Conservation (phyloP, 1,140 invertebrate genomes). For the Brachionus plicatilis region DNA sequence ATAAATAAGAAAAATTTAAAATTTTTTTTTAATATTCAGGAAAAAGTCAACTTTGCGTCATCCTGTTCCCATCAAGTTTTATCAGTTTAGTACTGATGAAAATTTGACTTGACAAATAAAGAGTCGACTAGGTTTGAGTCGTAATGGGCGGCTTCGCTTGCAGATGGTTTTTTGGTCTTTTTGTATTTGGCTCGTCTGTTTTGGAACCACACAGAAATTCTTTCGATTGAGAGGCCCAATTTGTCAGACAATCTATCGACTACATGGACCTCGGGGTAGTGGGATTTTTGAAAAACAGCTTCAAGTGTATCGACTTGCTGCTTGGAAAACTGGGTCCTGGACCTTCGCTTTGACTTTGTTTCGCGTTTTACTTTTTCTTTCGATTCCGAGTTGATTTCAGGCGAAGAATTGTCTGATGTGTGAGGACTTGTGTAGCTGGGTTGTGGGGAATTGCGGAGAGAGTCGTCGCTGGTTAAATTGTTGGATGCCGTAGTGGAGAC, state of each 20-base stretch:
- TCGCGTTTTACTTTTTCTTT: background rate
- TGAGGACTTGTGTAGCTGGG: background rate
- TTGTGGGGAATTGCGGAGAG: background rate
- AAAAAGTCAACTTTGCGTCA: background rate
- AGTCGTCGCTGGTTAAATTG: background rate
- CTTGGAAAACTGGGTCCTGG: constrained; percentile 26
- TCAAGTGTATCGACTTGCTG: constrained; percentile 20
- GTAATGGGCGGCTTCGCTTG: background rate
- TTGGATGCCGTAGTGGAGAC: background rate
- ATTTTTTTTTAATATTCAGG: background rate
- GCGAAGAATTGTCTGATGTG: background rate
- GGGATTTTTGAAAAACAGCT: constrained; percentile 27
- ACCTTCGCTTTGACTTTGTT: background rate
- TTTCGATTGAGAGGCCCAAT: background rate
- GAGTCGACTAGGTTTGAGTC: background rate
- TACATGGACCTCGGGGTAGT: constrained; percentile 39
- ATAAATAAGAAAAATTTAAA: background rate
- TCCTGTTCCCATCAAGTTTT: background rate
- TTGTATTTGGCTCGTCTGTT: constrained; percentile 37
- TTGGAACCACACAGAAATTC: constrained; percentile 37
- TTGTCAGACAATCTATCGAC: constrained; percentile 30
- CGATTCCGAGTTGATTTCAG: background rate
- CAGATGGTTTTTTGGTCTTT: constrained; percentile 25
- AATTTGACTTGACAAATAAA: background rate
- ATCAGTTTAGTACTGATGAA: background rate